Evolutionary conservation across 2,888 invertebrate genomes (phyloP).

Genomic region (Nomada fabriciana): DNA sequence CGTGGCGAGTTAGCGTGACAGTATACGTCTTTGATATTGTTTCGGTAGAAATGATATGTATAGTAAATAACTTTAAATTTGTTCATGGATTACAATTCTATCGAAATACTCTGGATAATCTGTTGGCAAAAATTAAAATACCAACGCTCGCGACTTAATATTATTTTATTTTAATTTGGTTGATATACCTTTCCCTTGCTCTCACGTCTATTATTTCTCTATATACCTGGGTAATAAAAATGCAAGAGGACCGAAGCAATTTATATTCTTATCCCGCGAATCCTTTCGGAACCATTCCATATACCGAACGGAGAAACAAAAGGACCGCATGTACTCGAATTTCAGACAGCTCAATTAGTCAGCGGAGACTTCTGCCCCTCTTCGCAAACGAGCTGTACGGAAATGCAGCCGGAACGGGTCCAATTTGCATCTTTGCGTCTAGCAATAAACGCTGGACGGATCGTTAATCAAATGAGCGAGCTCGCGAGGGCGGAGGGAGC

Average conservation of each 20-base stretch:
- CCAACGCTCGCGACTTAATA: too few species aligned
- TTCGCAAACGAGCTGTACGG: slow-evolving; percentile 22
- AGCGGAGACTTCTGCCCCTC: neutral
- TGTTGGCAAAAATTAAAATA: too few species aligned
- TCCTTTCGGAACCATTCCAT: neutral
- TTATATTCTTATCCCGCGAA: neutral
- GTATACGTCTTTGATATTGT: too few species aligned
- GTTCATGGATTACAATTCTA: too few species aligned
- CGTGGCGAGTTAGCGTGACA: too few species aligned
- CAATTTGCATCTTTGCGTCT: slow-evolving; percentile 40
- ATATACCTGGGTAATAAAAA: neutral
- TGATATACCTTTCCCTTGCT: too few species aligned
- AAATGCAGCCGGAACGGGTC: slow-evolving; percentile 27
- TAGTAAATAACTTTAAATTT: too few species aligned
- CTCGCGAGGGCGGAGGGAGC: neutral
- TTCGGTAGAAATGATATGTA: too few species aligned
- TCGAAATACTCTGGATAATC: too few species aligned
- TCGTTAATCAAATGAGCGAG: slow-evolving; percentile 54
- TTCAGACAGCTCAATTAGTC: slow-evolving; percentile 32
- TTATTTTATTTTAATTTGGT: neutral
- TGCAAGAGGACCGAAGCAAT: neutral
- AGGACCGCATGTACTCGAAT: slow-evolving; percentile 18
- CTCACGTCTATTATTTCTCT: too few species aligned
- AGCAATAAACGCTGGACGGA: slow-evolving; percentile 43
- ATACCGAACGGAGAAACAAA: neutral